phyloP scores from a whole-genome alignment of 2,797 vertebrate genomes.

The Hipposideros larvatus region DNA sequence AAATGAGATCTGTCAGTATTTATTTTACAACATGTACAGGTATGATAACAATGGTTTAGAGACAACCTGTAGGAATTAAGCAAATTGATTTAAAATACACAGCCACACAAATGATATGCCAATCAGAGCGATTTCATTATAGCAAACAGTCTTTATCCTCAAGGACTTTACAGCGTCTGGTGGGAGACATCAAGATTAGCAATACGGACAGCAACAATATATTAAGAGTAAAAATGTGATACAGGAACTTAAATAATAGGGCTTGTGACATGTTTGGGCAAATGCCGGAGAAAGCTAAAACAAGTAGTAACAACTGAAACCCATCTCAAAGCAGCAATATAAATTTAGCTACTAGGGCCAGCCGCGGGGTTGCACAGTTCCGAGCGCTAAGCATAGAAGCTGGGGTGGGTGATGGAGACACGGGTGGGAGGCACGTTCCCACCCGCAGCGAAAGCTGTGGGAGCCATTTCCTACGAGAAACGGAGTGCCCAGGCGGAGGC shows the following conservation, averaged over 20 bases:
- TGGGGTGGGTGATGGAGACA: accelerated
- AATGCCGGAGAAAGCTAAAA: background rate
- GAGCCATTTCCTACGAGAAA: background rate
- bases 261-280: background rate
- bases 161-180: background rate
- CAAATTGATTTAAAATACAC: background rate
- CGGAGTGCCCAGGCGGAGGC: accelerated
- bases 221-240: background rate
- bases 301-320: background rate
- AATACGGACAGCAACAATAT: background rate
- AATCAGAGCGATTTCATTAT: background rate
- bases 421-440: accelerated
- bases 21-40: background rate
- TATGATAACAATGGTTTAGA: background rate
- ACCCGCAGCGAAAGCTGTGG: accelerated
- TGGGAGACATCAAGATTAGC: background rate
- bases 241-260: background rate
- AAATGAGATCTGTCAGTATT: background rate
- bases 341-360: background rate
- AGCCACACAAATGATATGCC: background rate
- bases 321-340: accelerated
- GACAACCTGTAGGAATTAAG: background rate
- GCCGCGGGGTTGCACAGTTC: background rate
- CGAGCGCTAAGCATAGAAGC: background rate
- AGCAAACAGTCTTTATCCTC: background rate